Conservation (phyloP, 2,113 vertebrate genomes). For the Alouatta palliata region DNA sequence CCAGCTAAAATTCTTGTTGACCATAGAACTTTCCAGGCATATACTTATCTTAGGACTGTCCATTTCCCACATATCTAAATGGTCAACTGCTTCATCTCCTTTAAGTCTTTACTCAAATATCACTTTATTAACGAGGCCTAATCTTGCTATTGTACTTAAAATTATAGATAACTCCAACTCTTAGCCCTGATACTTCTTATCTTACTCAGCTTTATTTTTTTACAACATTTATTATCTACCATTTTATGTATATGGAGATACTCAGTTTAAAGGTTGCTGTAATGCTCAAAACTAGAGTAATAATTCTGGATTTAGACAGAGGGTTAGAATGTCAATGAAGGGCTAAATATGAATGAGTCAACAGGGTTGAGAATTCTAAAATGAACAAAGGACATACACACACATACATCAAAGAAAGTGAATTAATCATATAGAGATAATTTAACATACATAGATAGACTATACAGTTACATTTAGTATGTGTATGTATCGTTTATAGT, state of each 20-base stretch:
- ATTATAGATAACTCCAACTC: background rate
- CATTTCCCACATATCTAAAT: background rate
- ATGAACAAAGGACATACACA: background rate
- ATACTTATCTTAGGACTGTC: fast-evolving
- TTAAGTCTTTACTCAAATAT: background rate
- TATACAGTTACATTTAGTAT: background rate
- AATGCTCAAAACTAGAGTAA: background rate
- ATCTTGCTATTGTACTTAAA: background rate
- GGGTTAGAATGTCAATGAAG: background rate
- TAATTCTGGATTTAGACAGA: background rate
- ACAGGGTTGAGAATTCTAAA: background rate
- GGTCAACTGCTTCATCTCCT: background rate
- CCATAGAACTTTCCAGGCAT: background rate
- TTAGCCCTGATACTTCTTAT: background rate
- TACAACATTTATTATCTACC: background rate
- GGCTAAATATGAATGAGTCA: background rate
- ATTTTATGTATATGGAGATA: background rate
- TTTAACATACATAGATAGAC: background rate
- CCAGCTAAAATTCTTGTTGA: fast-evolving
- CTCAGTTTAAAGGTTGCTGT: background rate
- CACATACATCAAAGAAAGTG: background rate
- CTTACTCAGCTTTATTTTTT: background rate
- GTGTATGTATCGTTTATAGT: background rate
- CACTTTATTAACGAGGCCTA: background rate
- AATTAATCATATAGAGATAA: background rate